Base-by-base conservation (phyloP, 2,888 invertebrate species). In the Sarcophaga carnaria region DNA sequence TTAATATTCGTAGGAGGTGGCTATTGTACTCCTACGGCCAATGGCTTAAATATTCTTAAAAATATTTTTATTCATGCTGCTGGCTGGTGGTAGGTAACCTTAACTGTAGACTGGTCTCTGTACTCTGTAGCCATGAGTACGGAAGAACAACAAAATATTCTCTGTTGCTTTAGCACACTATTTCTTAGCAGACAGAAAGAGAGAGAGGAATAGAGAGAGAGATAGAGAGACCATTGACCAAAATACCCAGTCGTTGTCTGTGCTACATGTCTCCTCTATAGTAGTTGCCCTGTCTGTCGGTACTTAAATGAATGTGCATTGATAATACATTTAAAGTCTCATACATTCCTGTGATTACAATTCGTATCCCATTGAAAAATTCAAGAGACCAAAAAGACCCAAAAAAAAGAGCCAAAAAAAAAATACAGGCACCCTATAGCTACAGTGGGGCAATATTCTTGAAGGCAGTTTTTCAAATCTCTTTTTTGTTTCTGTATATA, bases 371-470 rank as follows among this genome's bases (percentile, higher is more conserved):
- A 72, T 71, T 37, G 14, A 22, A 12, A 62, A 59, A 60, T 37
- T 11, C 8, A 37, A 37, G 37, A 54, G 54, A 54, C 17, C 14
- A 17, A 4, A 12, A 4, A 17, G 54, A 54, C 0, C 11, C 4
- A 17, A 47, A 20, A 62, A 4, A 62, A 54, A 17, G n/a, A 14
- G 3, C 14, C 4, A 6, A 8, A 66, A 37, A 27, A 64, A 8
- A 25, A 54, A 12, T 37, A 37, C 37, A 72, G 64, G 49, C 64
- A 77, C 37, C 37, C 76, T 77, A 17, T 59, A 67, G 60, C 63
- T 63, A 80, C 37, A 74, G 63, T 74, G 60, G 11, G 62, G 63
- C 76, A 80, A 83, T 74, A 45, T 70, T 81, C 70, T 83, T 54
- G 67, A 75, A 78, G 64, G 37, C 37, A 37, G 75, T 64, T 66